Evolutionary conservation across 2,797 vertebrate genomes (phyloP), one percentile per base, ranked within the genome.

Genomic region (Xiphorhynchus erythropygius): DNA sequence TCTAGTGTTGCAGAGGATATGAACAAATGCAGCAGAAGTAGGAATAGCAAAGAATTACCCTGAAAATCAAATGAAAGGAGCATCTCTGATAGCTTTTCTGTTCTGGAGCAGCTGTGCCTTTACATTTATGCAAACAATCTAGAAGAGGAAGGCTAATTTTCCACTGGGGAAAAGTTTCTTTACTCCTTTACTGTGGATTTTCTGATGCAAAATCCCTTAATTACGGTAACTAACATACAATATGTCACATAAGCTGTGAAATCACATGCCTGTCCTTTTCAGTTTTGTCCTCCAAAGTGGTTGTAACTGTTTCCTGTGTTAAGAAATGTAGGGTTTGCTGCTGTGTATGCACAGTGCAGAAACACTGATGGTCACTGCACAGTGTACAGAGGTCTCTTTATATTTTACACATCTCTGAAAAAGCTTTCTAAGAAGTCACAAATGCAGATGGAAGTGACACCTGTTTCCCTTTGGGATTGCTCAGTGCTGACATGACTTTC

Each of bases 401-500:
- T 23, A 25, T 52, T 42, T 77, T 46, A 18, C 53, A 50, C 4
- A 44, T 46, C 28, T 57, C 30, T 74, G 63, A 41, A 65, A 18
- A 65, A 53, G 55, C 62, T 76, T 52, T 57, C 28, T 37, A 3
- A 22, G 41, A 37, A 63, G 25, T 62, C 52, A 5, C 15, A 63
- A 49, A 33, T 57, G 42, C 64, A 47, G 3, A 1, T 25, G 65
- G 65, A 50, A 59, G 24, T 15, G 6, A 6, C 7, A 10, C 24
- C 10, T 62, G 33, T 65, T 67, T 69, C 62, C 18, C 35, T 79
- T 46, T 33, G 67, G 44, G 27, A 21, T 30, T 68, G 49, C 70
- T 68, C 30, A 28, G 24, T 9, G 18, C 24, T 56, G 55, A 18
- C 0, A 0, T n/a, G 53, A 32, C 1, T 76, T 73, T 2, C 2